A percentile compares a stretch with the other conserved stretches of the same genome.
These are phyloP conservation scores for Chelon auratus DNA, from an alignment of 2,797 vertebrate genomes.

Conservation along the genomic window DNA sequence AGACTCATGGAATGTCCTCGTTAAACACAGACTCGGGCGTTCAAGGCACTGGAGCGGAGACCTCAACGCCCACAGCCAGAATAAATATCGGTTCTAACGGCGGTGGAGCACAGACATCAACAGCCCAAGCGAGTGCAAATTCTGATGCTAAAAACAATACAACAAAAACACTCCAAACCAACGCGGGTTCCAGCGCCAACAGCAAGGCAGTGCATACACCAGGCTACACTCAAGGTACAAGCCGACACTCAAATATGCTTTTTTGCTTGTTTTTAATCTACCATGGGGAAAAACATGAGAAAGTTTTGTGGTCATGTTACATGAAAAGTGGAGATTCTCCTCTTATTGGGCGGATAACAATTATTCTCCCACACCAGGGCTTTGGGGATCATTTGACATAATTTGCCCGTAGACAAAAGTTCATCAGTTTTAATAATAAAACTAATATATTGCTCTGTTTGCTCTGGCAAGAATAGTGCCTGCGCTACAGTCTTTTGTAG, in stretches of 20 bases:
- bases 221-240: background rate
- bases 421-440: too few species aligned
- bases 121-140: background rate
- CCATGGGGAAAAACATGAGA: too few species aligned
- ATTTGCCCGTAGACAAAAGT: too few species aligned
- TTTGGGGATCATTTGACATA: too few species aligned
- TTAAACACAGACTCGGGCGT: background rate
- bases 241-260: background rate
- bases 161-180: background rate
- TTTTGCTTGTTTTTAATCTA: background rate
- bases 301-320: background rate
- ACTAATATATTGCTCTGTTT: too few species aligned
- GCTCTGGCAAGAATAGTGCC: background rate
- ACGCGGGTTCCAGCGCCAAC: background rate
- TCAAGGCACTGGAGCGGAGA: background rate
- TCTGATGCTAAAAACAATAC: background rate
- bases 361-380: too few species aligned
- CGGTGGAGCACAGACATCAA: accelerated
- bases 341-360: too few species aligned
- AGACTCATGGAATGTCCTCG: background rate
- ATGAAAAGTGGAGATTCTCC: too few species aligned
- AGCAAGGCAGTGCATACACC: background rate
- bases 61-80: background rate
- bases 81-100: accelerated
- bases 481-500: too few species aligned